Evolutionary conservation across 2,797 vertebrate genomes (phyloP).

Genomic region (Phylloscopus collybita): DNA sequence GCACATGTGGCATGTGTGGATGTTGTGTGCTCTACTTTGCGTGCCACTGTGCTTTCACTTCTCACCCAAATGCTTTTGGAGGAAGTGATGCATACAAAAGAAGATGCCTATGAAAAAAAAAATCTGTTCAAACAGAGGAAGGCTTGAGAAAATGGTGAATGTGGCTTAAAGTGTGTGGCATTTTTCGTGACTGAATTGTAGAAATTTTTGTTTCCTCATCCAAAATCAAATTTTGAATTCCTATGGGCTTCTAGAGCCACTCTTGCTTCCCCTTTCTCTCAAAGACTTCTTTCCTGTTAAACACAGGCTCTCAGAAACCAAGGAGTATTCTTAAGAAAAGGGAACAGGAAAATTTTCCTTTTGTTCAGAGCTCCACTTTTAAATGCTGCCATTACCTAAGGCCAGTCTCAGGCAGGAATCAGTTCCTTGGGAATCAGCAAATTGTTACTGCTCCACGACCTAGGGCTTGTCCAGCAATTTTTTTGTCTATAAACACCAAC

Average conservation of each 20-base stretch:
- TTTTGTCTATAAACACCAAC: background rate
- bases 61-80: background rate
- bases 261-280: background rate
- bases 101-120: background rate
- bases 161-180: background rate
- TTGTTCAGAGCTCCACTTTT: background rate
- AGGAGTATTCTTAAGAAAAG: background rate
- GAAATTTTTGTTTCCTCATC: slow-evolving; percentile 22
- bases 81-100: background rate
- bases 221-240: background rate
- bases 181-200: background rate
- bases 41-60: background rate
- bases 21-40: background rate
- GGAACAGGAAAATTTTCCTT: background rate
- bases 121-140: background rate
- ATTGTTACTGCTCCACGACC: background rate
- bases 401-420: background rate
- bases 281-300: background rate
- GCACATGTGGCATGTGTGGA: background rate
- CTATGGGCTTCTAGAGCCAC: background rate
- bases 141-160: background rate
- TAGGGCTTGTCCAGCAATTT: background rate
- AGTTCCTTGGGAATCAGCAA: background rate
- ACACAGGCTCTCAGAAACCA: background rate
- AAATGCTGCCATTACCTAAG: background rate